These are phyloP conservation scores for Peromyscus leucopus DNA, from an alignment of 2,113 vertebrate species.

Conservation along the genomic window DNA sequence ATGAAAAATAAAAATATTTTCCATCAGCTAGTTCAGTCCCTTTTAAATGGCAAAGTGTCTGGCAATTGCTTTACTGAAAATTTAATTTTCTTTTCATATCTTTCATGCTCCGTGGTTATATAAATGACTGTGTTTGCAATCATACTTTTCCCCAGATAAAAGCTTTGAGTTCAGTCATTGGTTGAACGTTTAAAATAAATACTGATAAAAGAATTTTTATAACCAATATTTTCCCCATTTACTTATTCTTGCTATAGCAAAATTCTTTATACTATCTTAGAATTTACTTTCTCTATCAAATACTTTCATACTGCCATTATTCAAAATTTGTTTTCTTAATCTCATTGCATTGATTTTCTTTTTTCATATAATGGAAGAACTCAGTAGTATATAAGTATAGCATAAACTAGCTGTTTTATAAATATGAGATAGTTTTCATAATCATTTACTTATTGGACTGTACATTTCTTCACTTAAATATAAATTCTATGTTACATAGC, in stretches of 20 bases:
- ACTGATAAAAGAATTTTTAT: slow-evolving; percentile 54
- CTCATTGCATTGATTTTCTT: not conserved
- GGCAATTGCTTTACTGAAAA: slow-evolving; percentile 62
- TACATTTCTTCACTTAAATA: slow-evolving; percentile 10
- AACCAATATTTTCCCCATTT: not conserved
- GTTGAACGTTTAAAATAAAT: slow-evolving; percentile 68
- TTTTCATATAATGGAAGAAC: slow-evolving; percentile 8
- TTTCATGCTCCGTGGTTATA: slow-evolving; percentile 58
- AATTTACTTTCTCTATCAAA: slow-evolving; percentile 11
- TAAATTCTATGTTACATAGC: not conserved
- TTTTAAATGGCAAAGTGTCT: slow-evolving; percentile 63
- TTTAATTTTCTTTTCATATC: slow-evolving; percentile 75
- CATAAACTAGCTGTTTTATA: not conserved
- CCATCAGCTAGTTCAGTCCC: slow-evolving; percentile 10
- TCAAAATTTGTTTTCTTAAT: slow-evolving; percentile 32
- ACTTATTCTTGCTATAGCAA: not conserved
- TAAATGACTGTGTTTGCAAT: slow-evolving; percentile 49
- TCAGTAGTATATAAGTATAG: not conserved
- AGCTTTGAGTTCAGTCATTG: slow-evolving; percentile 34
- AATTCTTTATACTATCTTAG: slow-evolving; percentile 41
- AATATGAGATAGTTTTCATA: not conserved
- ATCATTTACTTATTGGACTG: not conserved
- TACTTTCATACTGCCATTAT: not conserved
- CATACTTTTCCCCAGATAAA: slow-evolving; percentile 60
- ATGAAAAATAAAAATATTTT: slow-evolving; percentile 66